phyloP scores from a whole-genome alignment of 2,888 invertebrate species.

The Torymus aiolomorphi region DNA sequence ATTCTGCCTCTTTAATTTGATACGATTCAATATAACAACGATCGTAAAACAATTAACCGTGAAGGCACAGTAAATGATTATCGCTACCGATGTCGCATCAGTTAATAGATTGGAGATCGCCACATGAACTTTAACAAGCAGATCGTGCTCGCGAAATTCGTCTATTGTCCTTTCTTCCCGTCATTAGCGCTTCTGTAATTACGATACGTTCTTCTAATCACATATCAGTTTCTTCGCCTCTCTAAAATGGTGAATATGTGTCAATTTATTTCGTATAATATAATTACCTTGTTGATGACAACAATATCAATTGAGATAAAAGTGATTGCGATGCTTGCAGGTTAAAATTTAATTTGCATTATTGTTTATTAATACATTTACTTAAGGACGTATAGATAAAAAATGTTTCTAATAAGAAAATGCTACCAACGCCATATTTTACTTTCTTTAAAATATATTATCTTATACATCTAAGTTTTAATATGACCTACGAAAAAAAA shows the following conservation, averaged over 20 bases:
- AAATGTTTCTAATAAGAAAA: no score
- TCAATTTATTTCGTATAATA: background rate
- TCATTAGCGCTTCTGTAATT: slow-evolving; percentile 23
- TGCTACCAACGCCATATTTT: no score
- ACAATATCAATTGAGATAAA: no score
- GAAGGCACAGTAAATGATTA: slow-evolving; percentile 19
- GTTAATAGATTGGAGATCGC: slow-evolving; percentile 4
- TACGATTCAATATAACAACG: background rate
- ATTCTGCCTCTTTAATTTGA: slow-evolving; percentile 1
- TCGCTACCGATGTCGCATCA: slow-evolving; percentile 10
- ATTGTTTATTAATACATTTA: no score
- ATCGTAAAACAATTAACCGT: slow-evolving; percentile 26
- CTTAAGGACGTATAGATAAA: no score
- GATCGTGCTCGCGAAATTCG: slow-evolving; percentile 10
- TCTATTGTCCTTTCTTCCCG: background rate
- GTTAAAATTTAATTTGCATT: no score
- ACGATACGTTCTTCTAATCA: background rate
- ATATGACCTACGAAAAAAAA: no score
- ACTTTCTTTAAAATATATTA: no score
- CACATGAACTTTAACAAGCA: slow-evolving; percentile 19
- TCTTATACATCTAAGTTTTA: no score
- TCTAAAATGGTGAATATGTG: background rate
- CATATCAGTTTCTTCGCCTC: background rate
- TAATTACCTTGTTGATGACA: no score
- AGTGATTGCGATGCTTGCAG: no score